Conservation (phyloP, 2,888 invertebrate genomes). For the Amaurobius ferox region DNA sequence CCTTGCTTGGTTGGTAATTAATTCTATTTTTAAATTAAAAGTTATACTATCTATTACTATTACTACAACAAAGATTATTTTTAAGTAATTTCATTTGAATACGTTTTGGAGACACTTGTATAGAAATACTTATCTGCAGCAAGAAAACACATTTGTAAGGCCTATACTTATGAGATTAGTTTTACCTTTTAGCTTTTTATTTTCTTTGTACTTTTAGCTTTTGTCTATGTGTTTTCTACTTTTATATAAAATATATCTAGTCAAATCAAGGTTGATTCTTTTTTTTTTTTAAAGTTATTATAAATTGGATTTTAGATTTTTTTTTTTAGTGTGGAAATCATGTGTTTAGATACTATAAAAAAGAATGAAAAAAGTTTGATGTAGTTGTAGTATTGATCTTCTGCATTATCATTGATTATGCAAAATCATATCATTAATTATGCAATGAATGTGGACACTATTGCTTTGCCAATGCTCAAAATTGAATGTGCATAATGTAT, state of each 20-base stretch:
- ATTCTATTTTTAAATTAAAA: no score
- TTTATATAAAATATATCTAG: constrained; percentile 31
- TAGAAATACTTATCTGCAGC: constrained; percentile 22
- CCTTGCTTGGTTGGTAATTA: no score
- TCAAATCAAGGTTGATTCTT: constrained; percentile 15
- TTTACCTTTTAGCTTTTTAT: constrained; percentile 26
- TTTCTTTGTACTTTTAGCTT: constrained; percentile 9
- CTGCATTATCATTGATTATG: constrained; percentile 56
- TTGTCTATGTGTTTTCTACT: constrained; percentile 2
- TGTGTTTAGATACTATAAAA: not conserved
- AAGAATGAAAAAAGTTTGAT: constrained; percentile 15
- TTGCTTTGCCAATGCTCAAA: constrained; percentile 49
- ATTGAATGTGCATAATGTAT: constrained; percentile 31
- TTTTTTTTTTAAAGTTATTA: not conserved
- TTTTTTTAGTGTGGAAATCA: not conserved
- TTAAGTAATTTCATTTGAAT: no score
- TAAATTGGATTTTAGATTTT: not conserved
- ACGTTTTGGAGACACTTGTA: not conserved
- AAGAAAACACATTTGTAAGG: constrained; percentile 9
- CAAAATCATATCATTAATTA: constrained; percentile 69
- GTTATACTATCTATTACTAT: no score
- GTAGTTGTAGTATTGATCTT: constrained; percentile 34
- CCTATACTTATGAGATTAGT: constrained; percentile 27
- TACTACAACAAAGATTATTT: no score
- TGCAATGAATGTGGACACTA: constrained; percentile 38